These are phyloP conservation scores for Babylonia areolata DNA, from an alignment of 1,140 invertebrate species.

Conservation along the genomic window DNA sequence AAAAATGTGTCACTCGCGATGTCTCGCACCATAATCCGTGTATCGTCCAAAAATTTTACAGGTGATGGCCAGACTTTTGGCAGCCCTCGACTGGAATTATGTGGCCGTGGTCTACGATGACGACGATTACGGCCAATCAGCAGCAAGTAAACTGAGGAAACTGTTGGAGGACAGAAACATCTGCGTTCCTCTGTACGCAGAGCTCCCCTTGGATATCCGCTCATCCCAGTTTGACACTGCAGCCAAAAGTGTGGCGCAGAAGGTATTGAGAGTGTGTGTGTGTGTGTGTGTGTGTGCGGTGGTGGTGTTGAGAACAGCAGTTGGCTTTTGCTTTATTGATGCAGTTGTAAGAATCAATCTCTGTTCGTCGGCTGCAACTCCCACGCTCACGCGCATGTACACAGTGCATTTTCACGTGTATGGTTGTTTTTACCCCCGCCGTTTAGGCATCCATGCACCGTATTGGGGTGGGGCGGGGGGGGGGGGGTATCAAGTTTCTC, in stretches of 20 bases:
- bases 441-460: too few species aligned
- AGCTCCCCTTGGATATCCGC: neutral
- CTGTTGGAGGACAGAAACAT: neutral
- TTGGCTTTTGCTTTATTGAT: neutral
- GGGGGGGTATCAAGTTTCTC: too few species aligned
- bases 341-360: too few species aligned
- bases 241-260: neutral
- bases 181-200: constrained; percentile 17
- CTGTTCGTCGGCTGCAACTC: too few species aligned
- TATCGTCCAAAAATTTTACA: neutral
- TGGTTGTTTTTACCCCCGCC: too few species aligned
- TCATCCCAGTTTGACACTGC: neutral
- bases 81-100: constrained; percentile 15
- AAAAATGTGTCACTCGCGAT: neutral
- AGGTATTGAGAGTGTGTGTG: constrained; percentile 21
- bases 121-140: constrained; percentile 19
- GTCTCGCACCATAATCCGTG: too few species aligned
- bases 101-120: constrained; percentile 23
- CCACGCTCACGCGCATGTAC: too few species aligned
- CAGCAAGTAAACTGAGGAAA: neutral
- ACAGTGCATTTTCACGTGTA: too few species aligned
- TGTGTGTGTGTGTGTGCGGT: constrained; percentile 10
- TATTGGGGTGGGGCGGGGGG: too few species aligned
- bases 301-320: neutral
- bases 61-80: neutral